These are phyloP conservation scores for Aramus guarauna DNA, from an alignment of 2,113 vertebrate species.

Conservation along the genomic window DNA sequence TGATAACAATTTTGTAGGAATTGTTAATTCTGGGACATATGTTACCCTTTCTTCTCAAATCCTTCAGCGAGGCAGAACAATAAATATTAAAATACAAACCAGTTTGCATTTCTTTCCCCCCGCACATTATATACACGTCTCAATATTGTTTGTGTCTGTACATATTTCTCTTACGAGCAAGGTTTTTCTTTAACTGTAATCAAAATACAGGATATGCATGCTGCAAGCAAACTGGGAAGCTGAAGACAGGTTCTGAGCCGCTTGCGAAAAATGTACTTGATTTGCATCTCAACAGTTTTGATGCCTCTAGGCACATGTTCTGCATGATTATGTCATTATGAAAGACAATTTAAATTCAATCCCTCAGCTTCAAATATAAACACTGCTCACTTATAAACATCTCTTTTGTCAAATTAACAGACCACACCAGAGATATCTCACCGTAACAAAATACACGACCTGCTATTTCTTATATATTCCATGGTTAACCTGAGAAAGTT, in stretches of 20 bases:
- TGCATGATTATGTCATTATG: not conserved
- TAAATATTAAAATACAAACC: not conserved
- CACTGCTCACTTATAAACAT: not conserved
- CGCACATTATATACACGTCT: not conserved
- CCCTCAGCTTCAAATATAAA: not conserved
- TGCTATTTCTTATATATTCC: not conserved
- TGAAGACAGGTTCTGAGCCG: not conserved
- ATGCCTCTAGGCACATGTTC: not conserved
- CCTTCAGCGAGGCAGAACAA: not conserved
- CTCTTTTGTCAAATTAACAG: not conserved
- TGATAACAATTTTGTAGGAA: not conserved
- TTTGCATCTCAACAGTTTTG: not conserved
- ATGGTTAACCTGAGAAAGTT: not conserved
- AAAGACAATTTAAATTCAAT: not conserved
- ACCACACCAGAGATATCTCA: not conserved
- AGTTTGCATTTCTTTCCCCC: not conserved
- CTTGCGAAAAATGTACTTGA: not conserved
- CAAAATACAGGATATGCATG: not conserved
- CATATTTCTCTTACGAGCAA: not conserved
- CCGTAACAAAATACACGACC: not conserved
- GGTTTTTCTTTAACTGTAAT: not conserved
- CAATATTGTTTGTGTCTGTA: not conserved
- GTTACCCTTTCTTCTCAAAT: not conserved
- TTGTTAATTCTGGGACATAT: not conserved
- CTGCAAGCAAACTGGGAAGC: not conserved